Percentiles rank a stretch among this genome's conserved stretches.
phyloP scores from a whole-genome alignment of 2,888 invertebrate genomes.

The Orchesella flavescens region DNA sequence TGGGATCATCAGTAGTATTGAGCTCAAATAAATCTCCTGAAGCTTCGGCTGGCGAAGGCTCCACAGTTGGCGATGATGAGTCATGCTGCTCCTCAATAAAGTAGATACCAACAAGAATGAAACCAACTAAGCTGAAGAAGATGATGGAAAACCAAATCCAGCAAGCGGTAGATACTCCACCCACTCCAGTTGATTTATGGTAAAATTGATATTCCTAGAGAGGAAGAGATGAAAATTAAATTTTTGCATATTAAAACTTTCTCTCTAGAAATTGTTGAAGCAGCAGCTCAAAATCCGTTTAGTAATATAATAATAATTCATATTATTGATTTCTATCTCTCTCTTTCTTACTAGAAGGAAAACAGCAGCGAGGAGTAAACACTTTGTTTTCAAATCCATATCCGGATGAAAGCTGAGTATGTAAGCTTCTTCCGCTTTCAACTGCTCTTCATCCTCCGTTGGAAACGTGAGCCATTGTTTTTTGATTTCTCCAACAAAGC shows the following conservation, averaged over 20 bases:
- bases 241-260: neutral
- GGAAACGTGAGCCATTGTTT: constrained; percentile 66
- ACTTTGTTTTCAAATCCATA: constrained; percentile 67
- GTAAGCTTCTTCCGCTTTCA: constrained; percentile 64
- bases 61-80: constrained; percentile 53
- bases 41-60: constrained; percentile 25
- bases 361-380: constrained; percentile 63
- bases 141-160: constrained; percentile 66
- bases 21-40: constrained; percentile 54
- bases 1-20: constrained; percentile 53
- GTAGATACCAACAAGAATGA: constrained; percentile 64
- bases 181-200: constrained; percentile 60
- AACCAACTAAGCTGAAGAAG: constrained; percentile 65
- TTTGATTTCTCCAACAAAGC: constrained; percentile 65
- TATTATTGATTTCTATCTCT: neutral
- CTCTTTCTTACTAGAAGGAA: constrained; percentile 63
- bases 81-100: constrained; percentile 63
- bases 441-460: constrained; percentile 49
- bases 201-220: constrained; percentile 67
- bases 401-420: constrained; percentile 62
- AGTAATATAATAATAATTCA: too few relatives aligned
- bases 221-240: constrained; percentile 5
- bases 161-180: constrained; percentile 62
- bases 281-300: too few relatives aligned
- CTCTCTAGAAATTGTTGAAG: neutral